phyloP scores from a whole-genome alignment of 2,797 vertebrate species.

The Myotis daubentonii region DNA sequence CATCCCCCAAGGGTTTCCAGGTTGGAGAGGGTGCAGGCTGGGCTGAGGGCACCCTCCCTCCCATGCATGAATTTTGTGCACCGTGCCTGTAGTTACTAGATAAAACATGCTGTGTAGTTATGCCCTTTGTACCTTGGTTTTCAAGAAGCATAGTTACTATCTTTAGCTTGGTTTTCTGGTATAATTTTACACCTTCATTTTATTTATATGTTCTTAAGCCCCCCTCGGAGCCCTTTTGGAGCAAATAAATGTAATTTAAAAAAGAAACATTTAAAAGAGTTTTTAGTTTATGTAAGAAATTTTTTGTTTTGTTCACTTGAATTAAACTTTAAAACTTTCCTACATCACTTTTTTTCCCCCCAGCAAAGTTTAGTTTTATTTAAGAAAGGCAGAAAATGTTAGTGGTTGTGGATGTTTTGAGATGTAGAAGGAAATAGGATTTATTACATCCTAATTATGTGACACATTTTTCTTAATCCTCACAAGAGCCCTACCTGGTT shows the following conservation, averaged over 20 bases:
- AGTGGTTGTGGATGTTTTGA: not conserved
- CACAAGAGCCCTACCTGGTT: not conserved
- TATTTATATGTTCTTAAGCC: not conserved
- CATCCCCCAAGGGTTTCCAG: too few relatives aligned
- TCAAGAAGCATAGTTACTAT: not conserved
- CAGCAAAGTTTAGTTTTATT: not conserved
- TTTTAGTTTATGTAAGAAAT: not conserved
- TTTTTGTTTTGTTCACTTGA: not conserved
- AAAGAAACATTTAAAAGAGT: not conserved
- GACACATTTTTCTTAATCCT: not conserved
- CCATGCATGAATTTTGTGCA: too few relatives aligned
- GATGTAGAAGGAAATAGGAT: not conserved
- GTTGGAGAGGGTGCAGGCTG: too few relatives aligned
- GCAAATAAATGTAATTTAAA: not conserved
- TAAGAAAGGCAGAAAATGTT: conserved; percentile 29
- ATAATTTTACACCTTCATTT: not conserved
- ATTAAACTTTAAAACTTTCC: not conserved
- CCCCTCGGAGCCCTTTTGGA: not conserved
- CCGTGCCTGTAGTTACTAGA: too few relatives aligned
- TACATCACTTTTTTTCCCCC: not conserved
- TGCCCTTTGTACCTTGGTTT: not conserved
- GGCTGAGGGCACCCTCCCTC: too few relatives aligned
- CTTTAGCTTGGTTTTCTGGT: not conserved
- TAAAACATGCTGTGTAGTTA: not conserved
- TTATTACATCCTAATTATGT: not conserved